phyloP scores from a whole-genome alignment of 2,113 vertebrate species.

The Elanus axillaris region DNA sequence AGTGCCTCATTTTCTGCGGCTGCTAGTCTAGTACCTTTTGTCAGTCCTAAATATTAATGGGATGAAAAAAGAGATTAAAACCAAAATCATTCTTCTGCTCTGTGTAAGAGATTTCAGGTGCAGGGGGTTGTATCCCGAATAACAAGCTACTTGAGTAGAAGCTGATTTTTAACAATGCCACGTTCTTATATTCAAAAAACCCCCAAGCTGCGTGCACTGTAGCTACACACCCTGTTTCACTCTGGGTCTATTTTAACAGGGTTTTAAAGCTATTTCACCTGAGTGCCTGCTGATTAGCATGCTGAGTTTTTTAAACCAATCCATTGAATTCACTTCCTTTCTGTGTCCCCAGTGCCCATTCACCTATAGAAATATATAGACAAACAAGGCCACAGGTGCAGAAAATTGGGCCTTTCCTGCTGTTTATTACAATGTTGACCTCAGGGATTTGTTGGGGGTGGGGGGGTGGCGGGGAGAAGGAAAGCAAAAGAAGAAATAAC shows the following conservation, averaged over 20 bases:
- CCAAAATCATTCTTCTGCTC: not conserved
- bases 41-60: not conserved
- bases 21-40: not conserved
- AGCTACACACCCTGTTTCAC: not conserved
- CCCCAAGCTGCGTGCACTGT: not conserved
- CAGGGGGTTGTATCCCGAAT: not conserved
- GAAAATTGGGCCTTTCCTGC: slow-evolving; percentile 66
- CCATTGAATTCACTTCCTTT: slow-evolving; percentile 69
- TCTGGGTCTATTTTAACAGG: not conserved
- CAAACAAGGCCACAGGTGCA: slow-evolving; percentile 68
- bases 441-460: not conserved
- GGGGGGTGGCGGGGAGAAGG: not conserved
- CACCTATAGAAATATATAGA: slow-evolving; percentile 63
- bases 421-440: slow-evolving; percentile 61
- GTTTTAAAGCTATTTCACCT: slow-evolving; percentile 63
- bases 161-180: slow-evolving; percentile 28
- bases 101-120: not conserved
- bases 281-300: slow-evolving; percentile 53
- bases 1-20: not conserved
- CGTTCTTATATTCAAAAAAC: not conserved
- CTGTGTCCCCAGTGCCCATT: slow-evolving; percentile 45
- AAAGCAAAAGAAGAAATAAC: slow-evolving; percentile 33
- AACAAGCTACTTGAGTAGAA: not conserved
- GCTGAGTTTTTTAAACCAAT: slow-evolving; percentile 61
- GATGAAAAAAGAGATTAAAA: slow-evolving; percentile 23